Evolutionary conservation across 2,888 invertebrate genomes (phyloP).

Genomic region (Globia sparganii): DNA sequence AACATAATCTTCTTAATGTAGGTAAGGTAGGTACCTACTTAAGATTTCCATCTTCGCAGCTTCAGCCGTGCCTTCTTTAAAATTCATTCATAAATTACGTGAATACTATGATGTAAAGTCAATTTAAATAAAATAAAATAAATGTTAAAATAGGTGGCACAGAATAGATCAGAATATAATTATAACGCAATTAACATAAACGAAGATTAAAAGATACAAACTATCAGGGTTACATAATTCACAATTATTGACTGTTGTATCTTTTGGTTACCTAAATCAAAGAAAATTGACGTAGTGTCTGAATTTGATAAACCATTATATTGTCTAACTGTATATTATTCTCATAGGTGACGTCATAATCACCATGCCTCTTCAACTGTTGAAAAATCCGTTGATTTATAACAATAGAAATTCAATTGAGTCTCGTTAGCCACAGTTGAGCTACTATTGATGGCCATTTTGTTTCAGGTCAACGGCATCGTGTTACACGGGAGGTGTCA

Average conservation of each 20-base stretch:
- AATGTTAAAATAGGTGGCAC: too few species aligned
- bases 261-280: neutral
- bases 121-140: too few species aligned
- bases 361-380: too few species aligned
- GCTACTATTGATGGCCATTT: conserved; percentile 2
- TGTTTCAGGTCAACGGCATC: conserved; percentile 96
- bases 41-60: neutral
- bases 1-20: neutral
- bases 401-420: too few species aligned
- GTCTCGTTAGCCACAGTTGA: too few species aligned
- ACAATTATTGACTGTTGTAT: too few species aligned
- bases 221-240: too few species aligned
- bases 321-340: neutral
- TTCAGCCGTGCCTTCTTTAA: neutral
- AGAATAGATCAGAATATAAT: too few species aligned
- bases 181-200: too few species aligned
- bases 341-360: neutral
- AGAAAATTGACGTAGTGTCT: neutral
- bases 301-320: neutral
- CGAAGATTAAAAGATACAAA: too few species aligned
- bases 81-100: neutral
- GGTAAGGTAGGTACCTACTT: too few species aligned
- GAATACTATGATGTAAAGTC: neutral
- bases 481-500: conserved; percentile 98
- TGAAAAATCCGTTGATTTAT: too few species aligned